These are phyloP conservation scores for Psilanteris sp. DNA, from an alignment of 1,140 invertebrate species.

Conservation along the genomic window DNA sequence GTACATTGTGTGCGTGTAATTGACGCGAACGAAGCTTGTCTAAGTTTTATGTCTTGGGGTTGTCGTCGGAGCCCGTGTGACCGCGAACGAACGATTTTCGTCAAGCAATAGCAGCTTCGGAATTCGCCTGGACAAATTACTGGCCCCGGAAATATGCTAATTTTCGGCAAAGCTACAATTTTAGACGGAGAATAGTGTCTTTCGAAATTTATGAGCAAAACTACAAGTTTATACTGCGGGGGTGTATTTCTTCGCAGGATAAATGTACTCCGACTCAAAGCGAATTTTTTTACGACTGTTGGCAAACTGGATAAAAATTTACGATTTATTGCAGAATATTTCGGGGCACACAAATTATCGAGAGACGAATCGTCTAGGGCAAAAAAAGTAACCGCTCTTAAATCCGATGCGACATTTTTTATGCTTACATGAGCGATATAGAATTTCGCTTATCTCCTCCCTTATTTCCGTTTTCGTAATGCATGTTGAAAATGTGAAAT, in stretches of 20 bases:
- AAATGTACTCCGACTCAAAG: slow-evolving; percentile 1
- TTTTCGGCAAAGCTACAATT: slow-evolving; percentile 22
- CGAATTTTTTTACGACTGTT: slow-evolving; percentile 39
- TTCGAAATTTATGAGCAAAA: slow-evolving; percentile 24
- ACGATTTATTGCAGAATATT: slow-evolving; percentile 28
- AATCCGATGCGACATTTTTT: slow-evolving; percentile 18
- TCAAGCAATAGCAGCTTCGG: slow-evolving; percentile 1
- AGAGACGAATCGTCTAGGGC: slow-evolving; percentile 30
- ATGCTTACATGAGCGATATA: slow-evolving; percentile 4
- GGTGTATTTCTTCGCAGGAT: slow-evolving; percentile 22
- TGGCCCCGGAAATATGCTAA: slow-evolving; percentile 38
- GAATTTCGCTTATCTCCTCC: slow-evolving; percentile 47
- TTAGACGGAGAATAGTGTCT: slow-evolving; percentile 1
- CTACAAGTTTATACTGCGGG: slow-evolving; percentile 27
- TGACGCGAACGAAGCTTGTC: slow-evolving; percentile 8
- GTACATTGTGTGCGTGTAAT: slow-evolving; percentile 8
- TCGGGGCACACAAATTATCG: slow-evolving; percentile 18
- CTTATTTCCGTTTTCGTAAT: slow-evolving; percentile 46
- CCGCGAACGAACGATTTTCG: slow-evolving; percentile 1
- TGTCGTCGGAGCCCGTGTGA: slow-evolving; percentile 5
- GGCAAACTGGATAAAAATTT: slow-evolving; percentile 32
- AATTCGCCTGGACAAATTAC: slow-evolving; percentile 18
- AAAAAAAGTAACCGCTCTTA: slow-evolving; percentile 26
- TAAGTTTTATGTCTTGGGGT: slow-evolving; percentile 12
- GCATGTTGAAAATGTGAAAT: slow-evolving; percentile 39